Base-by-base conservation (phyloP, 2,888 invertebrate species). In the Bimastos eiseni region DNA sequence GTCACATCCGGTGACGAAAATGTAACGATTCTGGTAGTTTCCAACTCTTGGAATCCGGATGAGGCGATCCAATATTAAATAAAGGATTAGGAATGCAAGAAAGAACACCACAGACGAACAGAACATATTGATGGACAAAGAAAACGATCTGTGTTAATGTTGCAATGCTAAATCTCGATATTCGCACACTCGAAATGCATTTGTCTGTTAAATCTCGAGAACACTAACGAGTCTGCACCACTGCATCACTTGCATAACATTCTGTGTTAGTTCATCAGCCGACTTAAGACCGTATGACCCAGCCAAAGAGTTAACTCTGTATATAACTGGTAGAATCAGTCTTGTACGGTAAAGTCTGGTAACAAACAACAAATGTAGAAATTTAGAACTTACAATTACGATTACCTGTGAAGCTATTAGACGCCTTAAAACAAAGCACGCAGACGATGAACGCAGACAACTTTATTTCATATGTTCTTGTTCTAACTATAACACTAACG, bases 1-100 rank as follows among this genome's bases (percentile, higher is more conserved):
- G 83, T 91, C 91, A 41, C 91, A 91, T 36, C 91, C 91, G 24
- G 91, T 91, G 13, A 91, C 41, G 21, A 91, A 37, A 55, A 91
- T 55, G n/a, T 86, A 86, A 89, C 89, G 89, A 37, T 89, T n/a
- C 4, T 15, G 3, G 89, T 89, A 89, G n/a, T 89, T 37, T 13
- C 84, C 84, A 84, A 84, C 33, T 13, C 84, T 33, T 84, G 84
- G 84, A 33, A 84, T 33, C 17, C 84, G 84, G 21, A 84, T 84
- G 84, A 84, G 84, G 33, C 33, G 84, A 33, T 84, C 84, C 33
- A 84, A 33, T 5, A 84, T 19, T 21, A 19, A 1, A 84, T 84
- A 84, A 36, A 84, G 33, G 33, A 84, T 36, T 5, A 33, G 6
- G 6, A 33, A 15, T 17, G 84, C 84, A 84, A 33, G 33, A 21